Evolutionary conservation across 1,140 invertebrate species (phyloP), one percentile per base, ranked within the genome.

Genomic region (Sitobion miscanthi): DNA sequence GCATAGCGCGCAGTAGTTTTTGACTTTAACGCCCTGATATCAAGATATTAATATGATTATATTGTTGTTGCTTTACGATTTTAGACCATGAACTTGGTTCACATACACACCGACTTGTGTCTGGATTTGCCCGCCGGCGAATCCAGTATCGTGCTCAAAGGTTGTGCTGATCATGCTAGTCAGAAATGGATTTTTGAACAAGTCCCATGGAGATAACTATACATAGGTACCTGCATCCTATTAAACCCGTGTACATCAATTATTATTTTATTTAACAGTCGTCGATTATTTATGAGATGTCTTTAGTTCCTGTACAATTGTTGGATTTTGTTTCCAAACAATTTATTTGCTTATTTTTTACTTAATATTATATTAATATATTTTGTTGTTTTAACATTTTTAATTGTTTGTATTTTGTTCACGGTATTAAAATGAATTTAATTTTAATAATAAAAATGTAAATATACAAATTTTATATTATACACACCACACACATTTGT

Each of bases 91-190:
- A 94, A 95, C 94, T 94, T 97, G 35, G 94, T 95, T 52, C 96
- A 97, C 94, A 69, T 95, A 6, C 94, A 95, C 8, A 96, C 96
- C 35, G 95, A 95, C 92, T 95, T 96, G 94, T 97, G 97, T 94
- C 94, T 97, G 77, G 96, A 96, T 83, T 42, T 94, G 9, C 94
- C 94, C 0, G 5, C 49, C 30, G 54, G 87, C 25, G 94, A 94
- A 91, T 94, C 94, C 5, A 93, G 91, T 52, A 69, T 95, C 38
- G 94, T 94, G 4, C 93, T 95, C 23, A 94, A 93, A 62, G 42
- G 93, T 7, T 95, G 94, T 86, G 93, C 93, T 57, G 77, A 54
- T 30, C 94, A 94, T 90, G 94, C 93, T 23, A 94, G 94, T 82
- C 94, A 95, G 91, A 93, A 94, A 69, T 95, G 94, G 94, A 90